These are phyloP conservation scores for Melanotaenia trifasciata DNA, from an alignment of 2,797 vertebrate genomes.

Conservation along the genomic window DNA sequence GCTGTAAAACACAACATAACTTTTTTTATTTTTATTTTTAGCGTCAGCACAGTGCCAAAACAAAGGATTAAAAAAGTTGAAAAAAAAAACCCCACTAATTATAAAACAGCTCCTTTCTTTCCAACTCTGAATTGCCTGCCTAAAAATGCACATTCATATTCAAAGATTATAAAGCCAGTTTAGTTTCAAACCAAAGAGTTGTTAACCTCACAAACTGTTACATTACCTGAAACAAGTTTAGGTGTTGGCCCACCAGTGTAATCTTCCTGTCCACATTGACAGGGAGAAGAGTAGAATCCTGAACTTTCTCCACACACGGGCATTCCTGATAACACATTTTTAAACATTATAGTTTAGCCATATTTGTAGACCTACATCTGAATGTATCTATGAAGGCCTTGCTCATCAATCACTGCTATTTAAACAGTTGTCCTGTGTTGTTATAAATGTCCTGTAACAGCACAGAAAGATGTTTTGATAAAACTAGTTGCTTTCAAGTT, in stretches of 20 bases:
- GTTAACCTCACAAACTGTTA: neutral
- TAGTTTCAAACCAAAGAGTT: neutral
- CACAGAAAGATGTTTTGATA: no score
- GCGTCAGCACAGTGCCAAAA: neutral
- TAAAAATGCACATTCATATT: no score
- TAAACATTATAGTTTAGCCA: neutral
- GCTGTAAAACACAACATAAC: no score
- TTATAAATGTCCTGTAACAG: neutral
- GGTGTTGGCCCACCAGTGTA: conserved; percentile 89
- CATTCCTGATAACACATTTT: conserved; percentile 81
- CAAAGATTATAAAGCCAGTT: neutral
- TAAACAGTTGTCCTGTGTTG: neutral
- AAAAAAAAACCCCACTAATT: no score
- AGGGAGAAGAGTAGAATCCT: conserved; percentile 87
- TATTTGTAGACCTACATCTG: neutral
- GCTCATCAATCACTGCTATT: neutral
- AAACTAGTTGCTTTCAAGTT: neutral
- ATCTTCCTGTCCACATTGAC: conserved; percentile 90
- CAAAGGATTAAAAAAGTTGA: neutral
- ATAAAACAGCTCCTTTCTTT: no score
- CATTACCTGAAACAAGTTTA: conserved; percentile 91
- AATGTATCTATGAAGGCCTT: neutral
- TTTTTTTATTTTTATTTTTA: no score
- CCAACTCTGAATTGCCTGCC: no score
- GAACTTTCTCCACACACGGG: conserved; percentile 91